Conservation (phyloP, 2,888 invertebrate species). For the Agelastica alni region DNA sequence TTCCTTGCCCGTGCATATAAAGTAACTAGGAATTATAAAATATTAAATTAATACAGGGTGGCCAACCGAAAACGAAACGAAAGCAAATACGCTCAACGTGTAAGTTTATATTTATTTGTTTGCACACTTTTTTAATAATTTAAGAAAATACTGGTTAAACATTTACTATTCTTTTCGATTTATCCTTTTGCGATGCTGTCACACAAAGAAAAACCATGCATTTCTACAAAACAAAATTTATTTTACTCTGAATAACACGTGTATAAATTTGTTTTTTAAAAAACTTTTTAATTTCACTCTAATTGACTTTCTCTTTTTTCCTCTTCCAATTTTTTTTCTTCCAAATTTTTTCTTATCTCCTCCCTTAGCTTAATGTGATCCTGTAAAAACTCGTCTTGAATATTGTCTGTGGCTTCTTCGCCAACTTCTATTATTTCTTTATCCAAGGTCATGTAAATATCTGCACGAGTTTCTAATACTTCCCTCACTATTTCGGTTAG, state of each 20-base stretch:
- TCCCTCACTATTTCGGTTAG: conserved; percentile 81
- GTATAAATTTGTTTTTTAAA: conserved; percentile 14
- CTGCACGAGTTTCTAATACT: conserved; percentile 75
- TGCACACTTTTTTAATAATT: no score
- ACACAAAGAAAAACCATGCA: no score
- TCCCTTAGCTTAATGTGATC: conserved; percentile 50
- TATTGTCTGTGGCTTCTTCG: conserved; percentile 40
- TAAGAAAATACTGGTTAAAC: no score
- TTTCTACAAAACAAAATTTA: conserved; percentile 4
- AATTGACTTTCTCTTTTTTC: background rate
- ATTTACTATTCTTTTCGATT: no score
- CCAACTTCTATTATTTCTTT: conserved; percentile 30
- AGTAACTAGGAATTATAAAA: no score
- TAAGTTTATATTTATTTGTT: no score
- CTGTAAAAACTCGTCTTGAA: conserved; percentile 45
- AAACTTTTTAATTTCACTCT: no score
- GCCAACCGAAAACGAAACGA: no score
- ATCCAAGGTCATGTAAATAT: conserved; percentile 61
- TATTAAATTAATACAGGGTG: no score
- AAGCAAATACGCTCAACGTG: no score
- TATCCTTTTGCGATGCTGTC: no score
- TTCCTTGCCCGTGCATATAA: no score
- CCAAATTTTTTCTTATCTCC: conserved; percentile 37
- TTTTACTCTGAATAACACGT: conserved; percentile 1
- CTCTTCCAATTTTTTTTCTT: background rate